Evolutionary conservation across 2,888 invertebrate species (phyloP), one percentile per base, ranked within the genome.

Genomic region (Netelia inedita): DNA sequence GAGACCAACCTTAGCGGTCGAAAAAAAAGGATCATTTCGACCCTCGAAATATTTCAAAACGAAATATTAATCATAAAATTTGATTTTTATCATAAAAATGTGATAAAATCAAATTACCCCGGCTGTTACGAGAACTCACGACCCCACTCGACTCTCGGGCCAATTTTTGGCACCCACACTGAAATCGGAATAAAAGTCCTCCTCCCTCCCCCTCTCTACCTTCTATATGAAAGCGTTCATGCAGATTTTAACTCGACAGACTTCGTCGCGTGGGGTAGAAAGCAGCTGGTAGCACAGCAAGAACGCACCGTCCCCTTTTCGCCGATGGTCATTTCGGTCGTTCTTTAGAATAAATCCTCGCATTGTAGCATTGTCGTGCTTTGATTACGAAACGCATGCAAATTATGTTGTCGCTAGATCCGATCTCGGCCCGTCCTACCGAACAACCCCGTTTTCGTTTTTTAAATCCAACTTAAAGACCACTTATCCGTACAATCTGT

Each of bases 191-290:
- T 28, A 21, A 43, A 16, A 19, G 19, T n/a, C n/a, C n/a, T n/a
- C 28, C 2, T 46, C 14, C 50, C 73, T 50, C 46, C 23, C 50
- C 35, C 8, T 55, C 14, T 14, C 28, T 14, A 6, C 16, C 3
- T 53, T 8, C 65, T 1, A 1, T 46, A 35, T 9, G n/a, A 14
- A 61, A 63, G 79, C 61, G 68, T 43, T 66, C 73, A 69, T 83
- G 79, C 83, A 74, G 53, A 63, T 74, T 59, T 69, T 28, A 63
- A 78, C 57, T 73, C 23, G 78, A 41, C 61, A 35, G 59, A 73
- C 73, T 82, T 73, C 43, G 14, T 59, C 72, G 78, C 79, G 79
- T 73, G 72, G 79, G 72, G 79, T 72, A 55, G 43, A 21, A 63
- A 57, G 65, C 79, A 72, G 72, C 72, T 65, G 72, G 41, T 55